A percentile compares a stretch with the other conserved stretches of the same genome.
These are phyloP conservation scores for Plutomurus gul DNA, from an alignment of 1,140 invertebrate genomes.

Conservation along the genomic window DNA sequence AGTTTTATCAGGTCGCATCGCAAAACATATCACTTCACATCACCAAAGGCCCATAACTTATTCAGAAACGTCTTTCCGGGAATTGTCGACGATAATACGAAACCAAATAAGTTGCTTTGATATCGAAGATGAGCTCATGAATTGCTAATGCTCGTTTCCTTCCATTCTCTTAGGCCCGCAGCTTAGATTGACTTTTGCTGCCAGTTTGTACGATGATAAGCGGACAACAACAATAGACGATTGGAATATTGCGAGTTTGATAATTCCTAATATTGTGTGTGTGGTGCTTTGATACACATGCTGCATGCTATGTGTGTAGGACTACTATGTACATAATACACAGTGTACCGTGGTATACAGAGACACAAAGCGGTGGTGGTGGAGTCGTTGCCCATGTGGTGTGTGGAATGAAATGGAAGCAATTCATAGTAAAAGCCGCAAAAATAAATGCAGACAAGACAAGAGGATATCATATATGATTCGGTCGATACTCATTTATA, in stretches of 20 bases:
- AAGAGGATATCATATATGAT: background rate
- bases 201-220: background rate
- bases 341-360: no score
- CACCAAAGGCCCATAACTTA: background rate
- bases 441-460: constrained; percentile 1
- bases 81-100: background rate
- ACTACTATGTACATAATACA: no score
- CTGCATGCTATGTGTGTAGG: background rate
- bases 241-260: background rate
- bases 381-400: no score
- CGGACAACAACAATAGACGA: background rate
- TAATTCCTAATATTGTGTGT: background rate
- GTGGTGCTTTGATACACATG: background rate
- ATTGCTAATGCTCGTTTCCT: constrained; percentile 35
- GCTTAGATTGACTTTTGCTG: background rate
- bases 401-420: no score
- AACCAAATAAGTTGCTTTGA: constrained; percentile 17
- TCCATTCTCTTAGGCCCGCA: no score
- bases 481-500: constrained; percentile 35
- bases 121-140: constrained; percentile 36
- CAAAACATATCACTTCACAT: background rate
- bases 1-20: background rate
- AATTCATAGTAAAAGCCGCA: background rate
- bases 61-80: background rate
- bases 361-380: no score